A percentile compares a stretch with the other conserved stretches of the same genome.
phyloP scores from a whole-genome alignment of 2,888 invertebrate species.

The Morpho helenor region DNA sequence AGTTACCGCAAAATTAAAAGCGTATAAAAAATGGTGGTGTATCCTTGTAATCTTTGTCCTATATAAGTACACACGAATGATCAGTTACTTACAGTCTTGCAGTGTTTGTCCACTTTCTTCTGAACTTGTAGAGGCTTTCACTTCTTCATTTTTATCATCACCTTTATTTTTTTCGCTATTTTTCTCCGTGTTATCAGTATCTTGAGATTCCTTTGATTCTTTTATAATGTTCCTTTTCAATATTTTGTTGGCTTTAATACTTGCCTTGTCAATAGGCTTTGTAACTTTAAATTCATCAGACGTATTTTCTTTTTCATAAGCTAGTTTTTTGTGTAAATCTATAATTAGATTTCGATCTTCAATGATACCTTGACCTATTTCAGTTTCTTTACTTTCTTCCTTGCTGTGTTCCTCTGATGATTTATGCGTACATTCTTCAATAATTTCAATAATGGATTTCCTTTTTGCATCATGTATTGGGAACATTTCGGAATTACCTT shows the following conservation, averaged over 20 bases:
- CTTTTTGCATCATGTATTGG: slow-evolving; percentile 34
- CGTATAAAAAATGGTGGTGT: no score
- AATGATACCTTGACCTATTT: slow-evolving; percentile 29
- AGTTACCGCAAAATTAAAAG: no score
- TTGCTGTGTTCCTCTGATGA: slow-evolving; percentile 15
- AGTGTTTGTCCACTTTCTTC: neutral
- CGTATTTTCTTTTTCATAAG: slow-evolving; percentile 31
- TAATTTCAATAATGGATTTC: slow-evolving; percentile 57
- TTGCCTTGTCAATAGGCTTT: neutral
- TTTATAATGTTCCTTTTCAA: slow-evolving; percentile 13
- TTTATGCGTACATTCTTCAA: slow-evolving; percentile 40
- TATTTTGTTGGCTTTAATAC: neutral
- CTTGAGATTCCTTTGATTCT: slow-evolving; percentile 14
- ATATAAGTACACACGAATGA: no score
- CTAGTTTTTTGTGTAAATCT: slow-evolving; percentile 46
- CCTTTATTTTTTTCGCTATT: slow-evolving; percentile 4
- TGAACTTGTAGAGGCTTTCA: slow-evolving; percentile 1
- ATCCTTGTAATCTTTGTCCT: no score
- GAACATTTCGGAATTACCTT: slow-evolving; percentile 1
- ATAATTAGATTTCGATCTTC: slow-evolving; percentile 43
- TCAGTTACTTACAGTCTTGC: slow-evolving; percentile 1
- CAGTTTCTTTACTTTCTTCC: slow-evolving; percentile 24
- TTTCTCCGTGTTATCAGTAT: slow-evolving; percentile 3
- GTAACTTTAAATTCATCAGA: neutral
- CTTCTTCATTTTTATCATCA: slow-evolving; percentile 5